Conservation (phyloP, 2,888 invertebrate species). For the Leucophenga montana region DNA sequence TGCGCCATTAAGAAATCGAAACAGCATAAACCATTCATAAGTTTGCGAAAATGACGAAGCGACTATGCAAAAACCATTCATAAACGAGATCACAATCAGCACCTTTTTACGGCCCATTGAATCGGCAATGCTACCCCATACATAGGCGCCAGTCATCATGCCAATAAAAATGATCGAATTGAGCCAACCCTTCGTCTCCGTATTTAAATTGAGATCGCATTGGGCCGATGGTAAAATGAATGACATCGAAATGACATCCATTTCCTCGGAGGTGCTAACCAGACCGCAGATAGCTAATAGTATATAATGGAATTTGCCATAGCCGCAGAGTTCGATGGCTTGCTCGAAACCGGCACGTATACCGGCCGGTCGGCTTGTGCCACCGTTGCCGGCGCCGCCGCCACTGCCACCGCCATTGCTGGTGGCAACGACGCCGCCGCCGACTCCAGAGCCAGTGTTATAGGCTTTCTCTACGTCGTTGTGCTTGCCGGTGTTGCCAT, state of each 20-base stretch:
- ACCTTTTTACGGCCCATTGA: conserved; percentile 89
- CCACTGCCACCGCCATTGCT: conserved; percentile 39
- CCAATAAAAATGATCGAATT: conserved; percentile 89
- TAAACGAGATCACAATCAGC: conserved; percentile 89
- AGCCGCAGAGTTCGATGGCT: conserved; percentile 87
- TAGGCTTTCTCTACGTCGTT: conserved; percentile 64
- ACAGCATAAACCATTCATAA: conserved; percentile 90
- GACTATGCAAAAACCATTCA: conserved; percentile 92
- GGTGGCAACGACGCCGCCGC: conserved; percentile 30
- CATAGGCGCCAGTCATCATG: conserved; percentile 95
- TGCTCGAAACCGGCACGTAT: conserved; percentile 90
- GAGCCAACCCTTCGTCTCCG: conserved; percentile 86
- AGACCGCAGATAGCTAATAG: conserved; percentile 93
- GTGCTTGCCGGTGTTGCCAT: conserved; percentile 50
- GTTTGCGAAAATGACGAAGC: conserved; percentile 92
- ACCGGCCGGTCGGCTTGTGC: conserved; percentile 73
- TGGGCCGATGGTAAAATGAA: conserved; percentile 94
- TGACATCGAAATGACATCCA: conserved; percentile 96
- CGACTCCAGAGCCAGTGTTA: conserved; percentile 50
- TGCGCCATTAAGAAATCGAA: conserved; percentile 92
- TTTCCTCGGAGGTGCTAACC: conserved; percentile 95
- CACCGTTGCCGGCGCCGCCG: conserved; percentile 53
- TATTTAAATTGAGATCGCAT: conserved; percentile 90
- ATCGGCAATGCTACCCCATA: conserved; percentile 94
- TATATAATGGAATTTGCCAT: conserved; percentile 86